Evolutionary conservation across 2,888 invertebrate genomes (phyloP), one percentile per base, ranked within the genome.

Genomic region (Epinotia brunnichana): DNA sequence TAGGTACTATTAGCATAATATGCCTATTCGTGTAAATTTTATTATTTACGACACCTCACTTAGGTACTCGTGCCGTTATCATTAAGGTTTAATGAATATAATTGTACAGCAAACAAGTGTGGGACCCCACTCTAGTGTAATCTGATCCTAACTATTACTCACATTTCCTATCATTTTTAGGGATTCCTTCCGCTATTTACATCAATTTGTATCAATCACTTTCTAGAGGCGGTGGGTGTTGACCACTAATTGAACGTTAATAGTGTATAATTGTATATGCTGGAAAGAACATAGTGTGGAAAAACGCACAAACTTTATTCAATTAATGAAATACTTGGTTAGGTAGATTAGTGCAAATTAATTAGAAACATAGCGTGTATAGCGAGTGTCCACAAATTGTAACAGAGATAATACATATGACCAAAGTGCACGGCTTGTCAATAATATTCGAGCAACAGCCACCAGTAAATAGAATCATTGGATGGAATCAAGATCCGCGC

Each of bases 151-250:
- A 44, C 29, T 68, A 68, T 39, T 69, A 63, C 24, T 68, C 39
- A 61, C 57, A 68, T 29, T 68, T 62, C 68, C 72, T 68, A 63
- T 62, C 48, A 73, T 39, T 68, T 68, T 15, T 69, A 73, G 17
- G 72, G 41, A 56, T 73, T 73, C 63, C 29, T 73, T 73, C 68
- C 68, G 62, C 68, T 68, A 57, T 68, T 53, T 24, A 68, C 62
- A 53, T 73, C 68, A 57, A 19, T 63, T 61, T 71, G 61, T 54
- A 70, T 70, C 59, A 63, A 68, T 63, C 44, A 62, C 56, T 54
- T 66, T 44, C 53, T 24, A 71, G 66, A 51, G 17, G 15, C 17
- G 54, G 19, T 10, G 63, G 74, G 77, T 77, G 54, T 21, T 11
- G 4, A 48, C 48, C 41, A 44, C 15, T 3, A 44, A 5, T 44